Evolutionary conservation across 2,888 invertebrate genomes (phyloP), one percentile per base, ranked within the genome.

Genomic region (Cyclophora punctaria): DNA sequence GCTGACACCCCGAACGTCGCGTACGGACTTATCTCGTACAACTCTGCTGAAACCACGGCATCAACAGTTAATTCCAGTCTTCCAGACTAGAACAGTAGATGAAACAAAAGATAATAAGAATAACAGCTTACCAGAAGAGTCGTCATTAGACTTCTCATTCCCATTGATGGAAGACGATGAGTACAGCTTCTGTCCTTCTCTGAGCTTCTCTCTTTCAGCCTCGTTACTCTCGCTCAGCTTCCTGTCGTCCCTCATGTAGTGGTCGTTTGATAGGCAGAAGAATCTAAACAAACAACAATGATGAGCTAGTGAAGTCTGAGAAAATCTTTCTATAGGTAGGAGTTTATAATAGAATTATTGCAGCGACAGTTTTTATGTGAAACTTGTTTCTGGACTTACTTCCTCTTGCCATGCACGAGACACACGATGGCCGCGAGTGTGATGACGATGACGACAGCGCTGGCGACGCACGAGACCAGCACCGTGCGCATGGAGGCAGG

Each of bases 1-100:
- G 78, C 80, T 20, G 78, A 76, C 58, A 78, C 83, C 65, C 93
- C 94, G 79, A 94, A 94, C 53, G 94, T 94, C 52, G 94, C 94
- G 80, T 94, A 94, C 40, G 94, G 94, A 65, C 93, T 94, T 66
- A 94, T 94, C 85, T 94, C 94, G 80, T 94, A 94, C 89, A 94
- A 90, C 80, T 94, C 94, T 90, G 83, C 73, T 82, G 69, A 3
- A 58, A 45, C 44, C 35, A 48, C 20, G 20, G 20, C 20, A 20
- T 20, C 20, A 20, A 20, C 20, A 20, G n/a, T n/a, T 20, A 20
- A 20, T 20, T 20, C 20, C 20, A 1, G 20, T 20, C 20, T 20
- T 20, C 20, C 20, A 20, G 20, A 20, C 20, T 2, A 20, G 20
- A 20, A 20, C 20, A 20, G 20, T 20, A 20, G 20, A 46, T 7